Conservation (phyloP, 2,797 vertebrate genomes). For the Galago senegalensis region DNA sequence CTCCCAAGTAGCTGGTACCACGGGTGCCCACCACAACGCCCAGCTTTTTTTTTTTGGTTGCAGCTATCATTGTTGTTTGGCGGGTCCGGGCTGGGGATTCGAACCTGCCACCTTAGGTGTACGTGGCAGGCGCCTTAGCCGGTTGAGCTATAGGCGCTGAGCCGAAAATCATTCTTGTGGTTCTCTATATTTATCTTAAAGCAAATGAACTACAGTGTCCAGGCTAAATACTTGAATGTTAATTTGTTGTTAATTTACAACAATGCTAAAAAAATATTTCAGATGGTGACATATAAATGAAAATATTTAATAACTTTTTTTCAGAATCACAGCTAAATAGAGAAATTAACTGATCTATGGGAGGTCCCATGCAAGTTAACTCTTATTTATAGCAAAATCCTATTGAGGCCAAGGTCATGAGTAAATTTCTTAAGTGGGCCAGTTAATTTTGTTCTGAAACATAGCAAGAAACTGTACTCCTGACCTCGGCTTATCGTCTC, state of each 20-base stretch:
- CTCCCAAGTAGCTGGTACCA: no score
- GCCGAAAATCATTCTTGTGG: background rate
- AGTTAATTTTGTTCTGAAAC: constrained; percentile 60
- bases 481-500: background rate
- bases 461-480: constrained; percentile 7
- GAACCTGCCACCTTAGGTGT: no score
- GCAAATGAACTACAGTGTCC: background rate
- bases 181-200: background rate
- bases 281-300: constrained; percentile 20
- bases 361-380: background rate
- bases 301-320: constrained; percentile 52
- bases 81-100: no score
- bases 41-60: no score
- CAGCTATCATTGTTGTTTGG: no score
- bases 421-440: constrained; percentile 11
- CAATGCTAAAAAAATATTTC: constrained; percentile 42
- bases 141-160: no score
- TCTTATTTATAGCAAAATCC: constrained; percentile 39
- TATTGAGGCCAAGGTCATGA: constrained; percentile 43
- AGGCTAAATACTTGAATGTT: background rate
- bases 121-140: no score
- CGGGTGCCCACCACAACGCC: no score
- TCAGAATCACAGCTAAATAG: background rate
- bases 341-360: constrained; percentile 54
- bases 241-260: background rate